phyloP scores from a whole-genome alignment of 2,113 vertebrate species.

The Barnardius zonarius region DNA sequence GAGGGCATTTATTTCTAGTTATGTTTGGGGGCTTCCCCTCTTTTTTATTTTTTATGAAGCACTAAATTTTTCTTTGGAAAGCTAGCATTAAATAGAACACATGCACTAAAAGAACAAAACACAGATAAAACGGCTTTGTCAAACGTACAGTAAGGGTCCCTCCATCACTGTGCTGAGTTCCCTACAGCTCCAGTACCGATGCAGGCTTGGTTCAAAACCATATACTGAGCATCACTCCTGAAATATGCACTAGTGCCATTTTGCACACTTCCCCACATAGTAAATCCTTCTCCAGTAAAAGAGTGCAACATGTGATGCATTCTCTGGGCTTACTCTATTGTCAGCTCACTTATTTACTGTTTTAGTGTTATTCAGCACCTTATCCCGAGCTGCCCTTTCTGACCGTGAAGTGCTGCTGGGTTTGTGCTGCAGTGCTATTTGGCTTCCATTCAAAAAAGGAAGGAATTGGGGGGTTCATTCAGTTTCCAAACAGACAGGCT shows the following conservation, averaged over 20 bases:
- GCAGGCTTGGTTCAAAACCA: neutral
- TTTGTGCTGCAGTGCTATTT: neutral
- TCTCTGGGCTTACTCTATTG: neutral
- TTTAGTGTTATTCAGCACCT: neutral
- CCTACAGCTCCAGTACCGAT: neutral
- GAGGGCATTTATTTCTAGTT: neutral
- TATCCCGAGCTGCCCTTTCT: neutral
- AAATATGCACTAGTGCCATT: neutral
- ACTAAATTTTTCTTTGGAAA: neutral
- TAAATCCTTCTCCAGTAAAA: neutral
- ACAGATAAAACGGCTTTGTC: neutral
- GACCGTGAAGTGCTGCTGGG: neutral
- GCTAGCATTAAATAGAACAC: neutral
- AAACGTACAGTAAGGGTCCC: neutral
- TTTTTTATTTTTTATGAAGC: neutral
- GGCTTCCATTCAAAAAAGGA: neutral
- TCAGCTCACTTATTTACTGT: neutral
- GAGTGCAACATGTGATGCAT: neutral
- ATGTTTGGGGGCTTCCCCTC: fast-evolving
- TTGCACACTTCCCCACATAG: neutral
- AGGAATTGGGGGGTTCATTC: neutral
- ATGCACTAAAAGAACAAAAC: neutral
- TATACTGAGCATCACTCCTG: neutral
- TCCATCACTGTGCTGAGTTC: neutral
- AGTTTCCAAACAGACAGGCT: neutral